Evolutionary conservation across 2,113 vertebrate genomes (phyloP).

Genomic region (Peromyscus leucopus): DNA sequence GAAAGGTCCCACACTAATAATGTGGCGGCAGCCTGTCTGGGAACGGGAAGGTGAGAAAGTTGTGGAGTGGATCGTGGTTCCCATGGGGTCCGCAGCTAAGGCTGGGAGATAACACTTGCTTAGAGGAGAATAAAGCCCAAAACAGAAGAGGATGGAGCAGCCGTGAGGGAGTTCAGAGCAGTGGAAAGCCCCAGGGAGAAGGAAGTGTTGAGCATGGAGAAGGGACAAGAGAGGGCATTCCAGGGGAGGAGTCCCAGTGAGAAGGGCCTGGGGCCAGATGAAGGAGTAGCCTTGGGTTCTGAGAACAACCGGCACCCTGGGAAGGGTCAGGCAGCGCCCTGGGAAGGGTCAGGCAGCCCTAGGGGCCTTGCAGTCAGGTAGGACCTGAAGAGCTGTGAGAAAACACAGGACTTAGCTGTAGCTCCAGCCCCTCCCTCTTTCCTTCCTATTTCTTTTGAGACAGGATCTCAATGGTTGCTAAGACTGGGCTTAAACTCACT

Average conservation of each 20-base stretch:
- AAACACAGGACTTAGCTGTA: not conserved
- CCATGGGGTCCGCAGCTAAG: not conserved
- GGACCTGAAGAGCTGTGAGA: not conserved
- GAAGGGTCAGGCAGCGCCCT: not conserved
- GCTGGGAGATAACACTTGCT: not conserved
- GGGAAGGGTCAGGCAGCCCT: not conserved
- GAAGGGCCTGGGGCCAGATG: not conserved
- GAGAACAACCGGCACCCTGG: not conserved
- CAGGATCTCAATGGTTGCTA: not conserved
- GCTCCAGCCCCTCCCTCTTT: not conserved
- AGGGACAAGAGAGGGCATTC: not conserved
- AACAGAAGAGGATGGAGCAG: too few relatives aligned
- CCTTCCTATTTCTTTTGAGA: not conserved
- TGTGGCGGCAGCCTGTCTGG: not conserved
- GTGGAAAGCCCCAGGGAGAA: not conserved
- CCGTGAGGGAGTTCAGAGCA: not conserved
- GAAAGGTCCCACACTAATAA: not conserved
- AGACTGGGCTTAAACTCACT: not conserved
- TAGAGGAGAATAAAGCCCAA: not conserved
- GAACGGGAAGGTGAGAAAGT: not conserved
- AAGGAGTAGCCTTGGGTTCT: not conserved
- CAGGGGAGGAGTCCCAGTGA: not conserved
- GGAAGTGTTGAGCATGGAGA: not conserved
- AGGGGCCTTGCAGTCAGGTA: not conserved
- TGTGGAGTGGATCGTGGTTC: not conserved